Percentiles rank a stretch among this genome's conserved stretches.
Evolutionary conservation across 2,113 vertebrate species (phyloP).

Genomic region (Nibea coibor): DNA sequence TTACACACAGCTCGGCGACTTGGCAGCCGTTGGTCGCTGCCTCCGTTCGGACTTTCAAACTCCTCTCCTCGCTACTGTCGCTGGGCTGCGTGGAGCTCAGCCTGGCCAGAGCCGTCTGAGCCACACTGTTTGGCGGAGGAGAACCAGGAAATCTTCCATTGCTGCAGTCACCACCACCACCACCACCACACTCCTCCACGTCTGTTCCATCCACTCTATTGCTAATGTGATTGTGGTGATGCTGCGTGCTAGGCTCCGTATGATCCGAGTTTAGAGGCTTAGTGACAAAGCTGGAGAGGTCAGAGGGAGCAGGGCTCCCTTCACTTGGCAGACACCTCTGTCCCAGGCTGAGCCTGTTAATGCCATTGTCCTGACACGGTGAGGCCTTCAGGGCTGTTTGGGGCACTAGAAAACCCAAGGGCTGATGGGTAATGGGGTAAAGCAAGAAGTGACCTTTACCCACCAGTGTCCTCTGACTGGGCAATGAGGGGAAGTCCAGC

Average conservation of each 20-base stretch:
- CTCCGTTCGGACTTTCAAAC: conserved; percentile 44
- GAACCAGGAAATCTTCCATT: conserved; percentile 33
- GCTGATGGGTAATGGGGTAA: conserved; percentile 94
- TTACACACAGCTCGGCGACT: conserved; percentile 41
- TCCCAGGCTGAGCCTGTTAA: conserved; percentile 55
- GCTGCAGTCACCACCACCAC: conserved; percentile 21
- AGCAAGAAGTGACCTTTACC: conserved; percentile 96
- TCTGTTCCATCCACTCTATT: conserved; percentile 50
- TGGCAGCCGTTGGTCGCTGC: conserved; percentile 43
- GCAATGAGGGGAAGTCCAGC: conserved; percentile 87
- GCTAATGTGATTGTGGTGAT: conserved; percentile 65
- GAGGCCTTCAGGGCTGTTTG: conserved; percentile 89
- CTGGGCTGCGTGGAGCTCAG: conserved; percentile 41
- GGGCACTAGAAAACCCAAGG: conserved; percentile 93
- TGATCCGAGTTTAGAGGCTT: conserved; percentile 57
- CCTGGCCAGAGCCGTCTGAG: conserved; percentile 42
- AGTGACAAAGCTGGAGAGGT: conserved; percentile 61
- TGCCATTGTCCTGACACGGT: conserved; percentile 69
- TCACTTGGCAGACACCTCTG: conserved; percentile 63
- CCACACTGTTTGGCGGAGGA: conserved; percentile 22
- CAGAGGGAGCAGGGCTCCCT: conserved; percentile 56
- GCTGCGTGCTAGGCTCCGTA: conserved; percentile 48
- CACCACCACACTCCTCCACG: conserved; percentile 44
- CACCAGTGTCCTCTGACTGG: conserved; percentile 88
- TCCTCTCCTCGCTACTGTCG: conserved; percentile 36